Evolutionary conservation across 1,140 invertebrate species (phyloP).

Genomic region (Myzus persicae): DNA sequence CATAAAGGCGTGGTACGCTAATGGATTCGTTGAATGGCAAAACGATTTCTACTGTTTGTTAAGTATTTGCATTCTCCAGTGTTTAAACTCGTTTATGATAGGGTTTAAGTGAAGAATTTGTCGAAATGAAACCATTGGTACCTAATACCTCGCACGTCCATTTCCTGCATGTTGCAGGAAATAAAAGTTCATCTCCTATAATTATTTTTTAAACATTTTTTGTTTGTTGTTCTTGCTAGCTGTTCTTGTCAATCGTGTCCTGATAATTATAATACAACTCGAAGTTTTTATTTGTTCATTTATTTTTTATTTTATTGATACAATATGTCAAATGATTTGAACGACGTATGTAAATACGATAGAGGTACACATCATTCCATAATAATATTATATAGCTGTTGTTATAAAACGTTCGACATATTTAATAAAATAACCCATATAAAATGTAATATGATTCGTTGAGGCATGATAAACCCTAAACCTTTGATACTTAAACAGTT

Average conservation of each 20-base stretch:
- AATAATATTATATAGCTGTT: too few relatives aligned
- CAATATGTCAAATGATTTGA: too few relatives aligned
- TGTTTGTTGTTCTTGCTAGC: too few relatives aligned
- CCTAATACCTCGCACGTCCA: not conserved
- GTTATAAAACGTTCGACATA: too few relatives aligned
- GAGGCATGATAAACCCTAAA: not conserved
- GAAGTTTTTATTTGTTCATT: too few relatives aligned
- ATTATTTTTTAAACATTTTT: too few relatives aligned
- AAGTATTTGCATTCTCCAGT: constrained; percentile 8
- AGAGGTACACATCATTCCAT: too few relatives aligned
- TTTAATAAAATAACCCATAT: not conserved
- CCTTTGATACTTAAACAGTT: not conserved
- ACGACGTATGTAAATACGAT: too few relatives aligned
- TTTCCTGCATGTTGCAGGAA: not conserved
- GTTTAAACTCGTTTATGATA: not conserved
- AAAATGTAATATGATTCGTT: not conserved
- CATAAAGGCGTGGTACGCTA: constrained; percentile 20
- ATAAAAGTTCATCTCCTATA: not conserved
- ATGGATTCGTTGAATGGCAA: constrained; percentile 32
- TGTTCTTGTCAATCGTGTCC: too few relatives aligned
- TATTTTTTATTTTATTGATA: too few relatives aligned
- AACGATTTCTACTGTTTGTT: constrained; percentile 31
- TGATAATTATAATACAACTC: too few relatives aligned
- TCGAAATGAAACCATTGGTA: not conserved
- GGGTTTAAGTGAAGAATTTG: not conserved